Percentiles rank a stretch among this genome's conserved stretches.
These are phyloP conservation scores for Acanthosoma haemorrhoidale DNA, from an alignment of 2,888 invertebrate genomes.

Conservation along the genomic window DNA sequence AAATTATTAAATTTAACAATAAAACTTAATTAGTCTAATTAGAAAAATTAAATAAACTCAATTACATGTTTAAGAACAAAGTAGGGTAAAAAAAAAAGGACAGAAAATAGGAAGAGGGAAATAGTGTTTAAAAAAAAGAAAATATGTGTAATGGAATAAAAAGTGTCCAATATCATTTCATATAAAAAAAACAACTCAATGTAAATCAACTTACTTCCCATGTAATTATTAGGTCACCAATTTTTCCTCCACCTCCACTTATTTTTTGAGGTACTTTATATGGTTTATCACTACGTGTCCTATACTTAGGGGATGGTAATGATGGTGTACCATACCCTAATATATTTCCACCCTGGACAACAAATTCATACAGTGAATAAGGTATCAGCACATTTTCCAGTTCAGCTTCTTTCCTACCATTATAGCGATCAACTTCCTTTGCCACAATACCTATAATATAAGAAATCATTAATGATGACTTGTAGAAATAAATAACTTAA, in stretches of 20 bases:
- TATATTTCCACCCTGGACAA: constrained; percentile 80
- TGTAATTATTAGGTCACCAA: constrained; percentile 85
- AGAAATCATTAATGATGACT: too few species aligned
- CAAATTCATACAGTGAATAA: constrained; percentile 85
- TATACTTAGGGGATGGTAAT: constrained; percentile 77
- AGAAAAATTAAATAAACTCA: too few species aligned
- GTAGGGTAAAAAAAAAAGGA: too few species aligned
- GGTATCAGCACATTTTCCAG: constrained; percentile 70
- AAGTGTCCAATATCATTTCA: too few species aligned
- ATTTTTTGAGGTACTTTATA: constrained; percentile 71
- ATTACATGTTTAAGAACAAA: background rate
- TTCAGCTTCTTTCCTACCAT: constrained; percentile 67
- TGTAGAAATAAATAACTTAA: too few species aligned
- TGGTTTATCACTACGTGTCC: constrained; percentile 75
- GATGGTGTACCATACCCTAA: constrained; percentile 77
- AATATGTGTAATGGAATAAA: too few species aligned
- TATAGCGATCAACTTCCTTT: constrained; percentile 69
- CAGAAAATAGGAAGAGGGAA: background rate
- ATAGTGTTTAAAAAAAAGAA: background rate
- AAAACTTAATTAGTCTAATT: too few species aligned
- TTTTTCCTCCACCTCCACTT: constrained; percentile 91
- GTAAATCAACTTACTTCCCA: constrained; percentile 57
- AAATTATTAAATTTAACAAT: too few species aligned
- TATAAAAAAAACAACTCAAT: too few species aligned
- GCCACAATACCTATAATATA: constrained; percentile 53